Evolutionary conservation across 2,888 invertebrate species (phyloP).

Genomic region (Perithous albicinctus): DNA sequence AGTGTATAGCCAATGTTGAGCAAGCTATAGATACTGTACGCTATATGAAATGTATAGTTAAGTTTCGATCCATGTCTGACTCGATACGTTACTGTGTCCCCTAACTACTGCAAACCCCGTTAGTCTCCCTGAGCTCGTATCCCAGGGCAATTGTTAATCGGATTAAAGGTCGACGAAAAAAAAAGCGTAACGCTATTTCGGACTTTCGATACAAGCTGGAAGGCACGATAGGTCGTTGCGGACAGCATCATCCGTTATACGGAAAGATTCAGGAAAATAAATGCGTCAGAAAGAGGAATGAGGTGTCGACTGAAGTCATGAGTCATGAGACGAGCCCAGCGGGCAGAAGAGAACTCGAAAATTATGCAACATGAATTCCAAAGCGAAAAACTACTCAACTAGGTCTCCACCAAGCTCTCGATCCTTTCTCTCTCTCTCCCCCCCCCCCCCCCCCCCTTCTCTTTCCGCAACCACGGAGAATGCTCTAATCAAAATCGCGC

Average conservation of each 20-base stretch:
- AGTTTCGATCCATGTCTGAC: slow-evolving; percentile 44
- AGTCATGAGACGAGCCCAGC: not conserved
- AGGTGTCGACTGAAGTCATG: slow-evolving; percentile 11
- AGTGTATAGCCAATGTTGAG: not conserved
- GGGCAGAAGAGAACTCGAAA: slow-evolving; percentile 1
- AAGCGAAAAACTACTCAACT: slow-evolving; percentile 18
- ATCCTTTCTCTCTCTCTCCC: not conserved
- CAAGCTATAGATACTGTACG: not conserved
- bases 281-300: slow-evolving; percentile 10
- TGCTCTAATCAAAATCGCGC: slow-evolving; percentile 37
- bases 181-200: slow-evolving; percentile 24
- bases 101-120: slow-evolving; percentile 43
- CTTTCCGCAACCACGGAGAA: not conserved
- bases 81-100: slow-evolving; percentile 26
- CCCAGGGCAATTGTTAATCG: slow-evolving; percentile 25
- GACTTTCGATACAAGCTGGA: slow-evolving; percentile 11
- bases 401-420: not conserved
- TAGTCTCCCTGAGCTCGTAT: not conserved
- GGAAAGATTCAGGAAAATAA: slow-evolving; percentile 26
- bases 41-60: not conserved
- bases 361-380: slow-evolving; percentile 47
- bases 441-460: not conserved
- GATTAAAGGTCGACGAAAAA: slow-evolving; percentile 28
- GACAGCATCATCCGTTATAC: not conserved
- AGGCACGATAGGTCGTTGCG: not conserved